phyloP scores from a whole-genome alignment of 2,888 invertebrate genomes.

The Drepanosiphum platanoidis region DNA sequence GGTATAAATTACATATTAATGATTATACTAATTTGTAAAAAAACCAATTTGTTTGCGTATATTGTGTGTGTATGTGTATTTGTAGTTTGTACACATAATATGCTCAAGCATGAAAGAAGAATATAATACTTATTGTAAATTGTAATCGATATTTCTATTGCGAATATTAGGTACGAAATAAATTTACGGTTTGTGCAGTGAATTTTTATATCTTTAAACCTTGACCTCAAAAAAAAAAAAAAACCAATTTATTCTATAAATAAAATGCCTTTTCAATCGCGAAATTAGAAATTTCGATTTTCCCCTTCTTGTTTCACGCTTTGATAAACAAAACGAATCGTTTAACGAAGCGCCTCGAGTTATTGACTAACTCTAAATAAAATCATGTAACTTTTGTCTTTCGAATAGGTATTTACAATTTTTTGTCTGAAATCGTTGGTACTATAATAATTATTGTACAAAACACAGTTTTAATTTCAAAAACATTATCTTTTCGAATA shows the following conservation, averaged over 20 bases:
- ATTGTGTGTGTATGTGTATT: neutral
- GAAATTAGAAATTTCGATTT: slow-evolving; percentile 13
- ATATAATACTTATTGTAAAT: too few species aligned
- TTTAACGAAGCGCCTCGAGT: neutral
- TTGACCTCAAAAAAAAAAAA: neutral
- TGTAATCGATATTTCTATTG: neutral
- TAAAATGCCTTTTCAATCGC: slow-evolving; percentile 11
- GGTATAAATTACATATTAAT: too few species aligned
- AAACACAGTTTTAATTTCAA: too few species aligned
- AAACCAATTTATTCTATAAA: neutral
- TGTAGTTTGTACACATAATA: neutral
- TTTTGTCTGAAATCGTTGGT: neutral
- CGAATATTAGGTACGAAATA: neutral
- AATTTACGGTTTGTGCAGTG: neutral
- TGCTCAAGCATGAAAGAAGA: neutral
- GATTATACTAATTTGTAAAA: too few species aligned
- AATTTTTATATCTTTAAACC: neutral
- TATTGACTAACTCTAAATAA: neutral
- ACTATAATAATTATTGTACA: neutral
- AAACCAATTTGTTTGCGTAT: too few species aligned
- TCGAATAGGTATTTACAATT: neutral
- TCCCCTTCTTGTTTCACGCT: neutral
- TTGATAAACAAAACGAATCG: neutral
- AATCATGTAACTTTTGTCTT: neutral
- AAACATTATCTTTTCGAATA: too few species aligned